A percentile compares a stretch with the other conserved stretches of the same genome.
Conservation (phyloP, 2,797 vertebrate species). For the Margarornis squamiger region DNA sequence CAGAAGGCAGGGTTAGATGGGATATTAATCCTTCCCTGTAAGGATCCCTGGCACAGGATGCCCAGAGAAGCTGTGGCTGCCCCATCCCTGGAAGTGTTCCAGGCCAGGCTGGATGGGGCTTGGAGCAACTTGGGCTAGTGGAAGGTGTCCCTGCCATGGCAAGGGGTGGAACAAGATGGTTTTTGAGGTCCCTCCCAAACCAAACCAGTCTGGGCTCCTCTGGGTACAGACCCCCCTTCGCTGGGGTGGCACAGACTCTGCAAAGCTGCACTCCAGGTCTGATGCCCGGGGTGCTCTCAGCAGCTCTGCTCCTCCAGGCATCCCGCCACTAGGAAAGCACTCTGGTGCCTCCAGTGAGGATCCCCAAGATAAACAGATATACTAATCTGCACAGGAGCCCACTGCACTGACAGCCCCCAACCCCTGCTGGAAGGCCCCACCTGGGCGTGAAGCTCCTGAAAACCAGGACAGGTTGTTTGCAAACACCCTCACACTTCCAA, state of each 20-base stretch:
- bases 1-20: not conserved
- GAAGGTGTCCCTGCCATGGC: not conserved
- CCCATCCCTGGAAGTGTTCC: not conserved
- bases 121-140: not conserved
- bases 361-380: not conserved
- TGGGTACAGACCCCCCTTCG: accelerated
- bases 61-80: not conserved
- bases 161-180: not conserved
- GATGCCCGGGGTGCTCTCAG: accelerated
- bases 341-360: accelerated
- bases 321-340: not conserved
- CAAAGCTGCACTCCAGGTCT: accelerated
- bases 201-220: not conserved
- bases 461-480: not conserved
- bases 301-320: not conserved
- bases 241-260: not conserved
- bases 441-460: accelerated
- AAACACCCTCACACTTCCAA: not conserved
- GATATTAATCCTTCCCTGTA: not conserved
- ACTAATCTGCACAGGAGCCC: not conserved
- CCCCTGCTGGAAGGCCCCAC: accelerated
- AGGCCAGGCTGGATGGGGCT: not conserved
- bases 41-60: not conserved
- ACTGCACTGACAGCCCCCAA: not conserved
- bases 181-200: not conserved